Base-by-base conservation (phyloP, 2,113 vertebrate genomes). In the Toxotes chatareus region DNA sequence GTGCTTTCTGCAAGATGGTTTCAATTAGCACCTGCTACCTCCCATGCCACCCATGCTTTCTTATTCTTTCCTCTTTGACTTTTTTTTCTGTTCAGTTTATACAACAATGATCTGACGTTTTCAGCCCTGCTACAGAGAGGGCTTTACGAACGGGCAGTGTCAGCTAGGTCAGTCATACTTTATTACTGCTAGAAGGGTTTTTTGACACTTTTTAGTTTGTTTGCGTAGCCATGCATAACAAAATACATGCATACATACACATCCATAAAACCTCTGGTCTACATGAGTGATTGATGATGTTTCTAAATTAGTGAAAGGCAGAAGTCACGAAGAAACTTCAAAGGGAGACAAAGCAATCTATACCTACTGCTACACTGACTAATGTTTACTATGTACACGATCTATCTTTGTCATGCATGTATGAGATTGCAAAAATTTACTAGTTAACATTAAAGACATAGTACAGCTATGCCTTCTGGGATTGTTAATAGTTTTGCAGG, bases 1-100 rank as follows among this genome's bases (percentile, higher is more conserved):
- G 73, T 69, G 53, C 59, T 87, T 85, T 84, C 38, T 88, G 88
- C 79, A 85, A 87, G 80, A 85, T 83, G 77, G 71, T 88, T 83
- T 88, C 84, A 90, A 87, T 89, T 87, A 86, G 62, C 86, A 91
- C 82, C 85, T 88, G 86, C 80, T 88, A 51, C 80, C 86, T 91
- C 86, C 83, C 65, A 80, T 84, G 27, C 81, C 44, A 53, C 72
- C 44, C 3, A 23, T 63, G 42, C 44, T 31, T 47, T 85, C 63
- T 78, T 84, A 72, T 69, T 64, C 6, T 76, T 78, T 74, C 64
- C 32, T 71, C 23, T 65, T 49, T 56, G 14, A 55, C 11, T 66
- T 55, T 53, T 65, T 64, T 75, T 60, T 31, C 23, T 27, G 19
- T 56, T 72, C 32, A 11, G 17, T 59, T 57, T 82, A 44, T 69